A percentile compares a stretch with the other conserved stretches of the same genome.
These are phyloP conservation scores for Pelecanoides urinatrix DNA, from an alignment of 2,113 vertebrate species.

Conservation along the genomic window DNA sequence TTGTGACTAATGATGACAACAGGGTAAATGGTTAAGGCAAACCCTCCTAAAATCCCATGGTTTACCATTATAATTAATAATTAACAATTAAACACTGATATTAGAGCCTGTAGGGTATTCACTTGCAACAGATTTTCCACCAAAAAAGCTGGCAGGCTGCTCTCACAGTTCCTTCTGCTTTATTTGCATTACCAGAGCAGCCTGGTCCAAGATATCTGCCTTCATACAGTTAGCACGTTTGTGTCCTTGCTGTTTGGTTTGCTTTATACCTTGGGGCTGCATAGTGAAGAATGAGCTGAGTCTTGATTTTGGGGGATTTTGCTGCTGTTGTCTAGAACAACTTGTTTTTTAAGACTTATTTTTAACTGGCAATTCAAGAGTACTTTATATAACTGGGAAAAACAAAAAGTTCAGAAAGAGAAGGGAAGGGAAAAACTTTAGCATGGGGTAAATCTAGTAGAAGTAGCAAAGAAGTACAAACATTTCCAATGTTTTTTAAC, in stretches of 20 bases:
- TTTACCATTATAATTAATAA: not conserved
- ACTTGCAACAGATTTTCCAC: not conserved
- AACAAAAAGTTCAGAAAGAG: not conserved
- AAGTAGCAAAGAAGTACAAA: slow-evolving; percentile 32
- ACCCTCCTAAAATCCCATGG: not conserved
- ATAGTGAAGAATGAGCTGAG: not conserved
- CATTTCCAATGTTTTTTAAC: not conserved
- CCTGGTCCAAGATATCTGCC: not conserved
- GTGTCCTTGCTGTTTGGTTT: not conserved
- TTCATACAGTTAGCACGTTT: not conserved
- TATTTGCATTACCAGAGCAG: not conserved
- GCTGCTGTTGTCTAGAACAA: not conserved
- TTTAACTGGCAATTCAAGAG: not conserved
- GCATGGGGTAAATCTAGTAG: not conserved
- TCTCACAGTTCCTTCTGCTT: not conserved
- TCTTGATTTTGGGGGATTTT: not conserved
- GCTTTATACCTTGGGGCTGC: not conserved
- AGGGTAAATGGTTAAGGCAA: not conserved
- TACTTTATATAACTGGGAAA: not conserved
- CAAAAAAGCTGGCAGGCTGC: not conserved
- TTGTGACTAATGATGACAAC: not conserved
- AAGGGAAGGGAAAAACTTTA: not conserved
- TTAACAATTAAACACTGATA: not conserved
- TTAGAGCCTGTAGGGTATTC: not conserved
- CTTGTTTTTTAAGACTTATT: not conserved